Evolutionary conservation across 1,140 invertebrate genomes (phyloP).

Genomic region (Whitmania pigra): DNA sequence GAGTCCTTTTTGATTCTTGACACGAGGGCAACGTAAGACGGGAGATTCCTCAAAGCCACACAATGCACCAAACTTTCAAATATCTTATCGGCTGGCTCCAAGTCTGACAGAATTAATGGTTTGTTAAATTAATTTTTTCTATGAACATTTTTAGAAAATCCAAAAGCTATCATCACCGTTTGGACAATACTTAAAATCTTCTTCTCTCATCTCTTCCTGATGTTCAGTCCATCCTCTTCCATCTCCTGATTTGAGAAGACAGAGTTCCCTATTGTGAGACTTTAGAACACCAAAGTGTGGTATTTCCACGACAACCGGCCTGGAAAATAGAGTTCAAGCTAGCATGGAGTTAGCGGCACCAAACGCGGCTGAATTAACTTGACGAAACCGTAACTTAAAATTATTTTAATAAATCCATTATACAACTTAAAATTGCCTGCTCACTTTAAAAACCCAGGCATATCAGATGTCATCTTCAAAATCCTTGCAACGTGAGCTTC

Average conservation of each 20-base stretch:
- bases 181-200: too few species aligned
- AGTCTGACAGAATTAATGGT: neutral
- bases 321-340: neutral
- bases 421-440: neutral
- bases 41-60: conserved; percentile 87
- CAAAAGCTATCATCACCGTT: neutral
- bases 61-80: conserved; percentile 33
- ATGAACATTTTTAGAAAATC: neutral
- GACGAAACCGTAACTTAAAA: neutral
- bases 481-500: conserved; percentile 16
- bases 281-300: conserved; percentile 1
- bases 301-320: neutral
- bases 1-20: conserved; percentile 84
- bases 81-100: conserved; percentile 1
- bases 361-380: neutral
- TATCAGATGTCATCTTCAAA: conserved; percentile 8
- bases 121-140: neutral
- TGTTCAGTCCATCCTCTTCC: neutral
- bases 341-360: too few species aligned
- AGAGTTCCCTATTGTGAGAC: neutral
- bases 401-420: neutral
- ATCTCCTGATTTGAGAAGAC: neutral
- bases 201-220: neutral
- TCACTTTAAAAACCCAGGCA: conserved; percentile 25
- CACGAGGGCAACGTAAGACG: conserved; percentile 90